Evolutionary conservation across 1,140 invertebrate genomes (phyloP).

Genomic region (Melipona quadrifasciata): DNA sequence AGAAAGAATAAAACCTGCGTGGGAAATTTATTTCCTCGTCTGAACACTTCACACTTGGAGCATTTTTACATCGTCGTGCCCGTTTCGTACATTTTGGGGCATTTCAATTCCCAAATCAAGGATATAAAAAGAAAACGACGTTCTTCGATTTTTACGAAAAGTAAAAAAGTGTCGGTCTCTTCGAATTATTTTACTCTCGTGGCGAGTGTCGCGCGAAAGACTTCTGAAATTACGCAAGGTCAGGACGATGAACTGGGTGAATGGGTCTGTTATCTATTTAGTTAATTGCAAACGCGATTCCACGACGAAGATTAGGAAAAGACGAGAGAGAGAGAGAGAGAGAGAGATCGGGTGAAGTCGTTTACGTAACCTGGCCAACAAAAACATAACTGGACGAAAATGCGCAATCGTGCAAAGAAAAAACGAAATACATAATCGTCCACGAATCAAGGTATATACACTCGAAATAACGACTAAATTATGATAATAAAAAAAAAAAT

Average conservation of each 20-base stretch:
- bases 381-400: too few species aligned
- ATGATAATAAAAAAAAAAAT: too few species aligned
- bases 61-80: too few species aligned
- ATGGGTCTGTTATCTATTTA: not conserved
- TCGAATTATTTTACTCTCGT: too few species aligned
- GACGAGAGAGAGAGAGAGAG: not conserved
- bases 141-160: not conserved
- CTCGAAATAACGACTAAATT: not conserved
- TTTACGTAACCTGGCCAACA: not conserved
- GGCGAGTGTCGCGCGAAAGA: not conserved
- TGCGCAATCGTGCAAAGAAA: too few species aligned
- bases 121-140: too few species aligned
- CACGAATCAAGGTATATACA: not conserved
- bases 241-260: not conserved
- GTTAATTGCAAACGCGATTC: slow-evolving; percentile 6
- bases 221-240: not conserved
- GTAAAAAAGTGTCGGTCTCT: too few species aligned
- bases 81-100: too few species aligned
- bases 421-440: not conserved
- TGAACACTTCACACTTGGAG: too few species aligned
- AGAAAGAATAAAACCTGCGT: too few species aligned
- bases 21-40: too few species aligned
- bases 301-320: not conserved
- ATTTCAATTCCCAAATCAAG: too few species aligned
- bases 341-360: not conserved